Conservation (phyloP, 2,113 vertebrate species). For the Megalops atlanticus region DNA sequence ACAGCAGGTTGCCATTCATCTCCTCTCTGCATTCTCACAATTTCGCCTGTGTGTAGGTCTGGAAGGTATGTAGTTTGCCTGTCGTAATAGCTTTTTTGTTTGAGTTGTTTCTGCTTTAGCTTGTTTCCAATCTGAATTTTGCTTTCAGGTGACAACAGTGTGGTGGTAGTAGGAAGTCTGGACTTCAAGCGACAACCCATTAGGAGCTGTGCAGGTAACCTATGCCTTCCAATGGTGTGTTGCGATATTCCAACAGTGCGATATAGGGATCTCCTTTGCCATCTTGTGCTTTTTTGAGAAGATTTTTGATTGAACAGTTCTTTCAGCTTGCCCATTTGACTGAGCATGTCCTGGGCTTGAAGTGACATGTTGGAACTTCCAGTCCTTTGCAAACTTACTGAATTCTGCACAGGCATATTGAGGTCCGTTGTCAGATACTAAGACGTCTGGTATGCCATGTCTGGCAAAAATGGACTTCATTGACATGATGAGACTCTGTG, state of each 20-base stretch:
- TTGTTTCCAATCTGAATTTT: neutral
- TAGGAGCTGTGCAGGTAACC: neutral
- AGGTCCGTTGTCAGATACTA: too few relatives aligned
- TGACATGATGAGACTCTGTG: too few relatives aligned
- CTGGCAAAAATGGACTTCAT: too few relatives aligned
- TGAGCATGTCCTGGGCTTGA: neutral
- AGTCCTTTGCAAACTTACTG: neutral
- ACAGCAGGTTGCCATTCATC: neutral
- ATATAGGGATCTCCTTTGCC: too few relatives aligned
- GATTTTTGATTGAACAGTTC: slow-evolving; percentile 22
- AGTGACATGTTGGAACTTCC: slow-evolving; percentile 11
- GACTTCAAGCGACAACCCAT: neutral
- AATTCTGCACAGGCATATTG: too few relatives aligned
- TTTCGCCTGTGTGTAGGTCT: neutral
- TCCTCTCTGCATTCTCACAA: neutral
- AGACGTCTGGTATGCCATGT: too few relatives aligned
- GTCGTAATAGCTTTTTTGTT: neutral
- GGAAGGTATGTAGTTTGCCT: neutral
- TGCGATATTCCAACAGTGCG: neutral
- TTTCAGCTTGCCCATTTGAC: neutral
- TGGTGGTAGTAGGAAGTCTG: neutral
- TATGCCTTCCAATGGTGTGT: neutral
- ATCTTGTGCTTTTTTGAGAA: slow-evolving; percentile 10
- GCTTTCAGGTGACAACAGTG: neutral
- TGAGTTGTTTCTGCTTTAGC: neutral